phyloP scores from a whole-genome alignment of 2,113 vertebrate genomes.

The Alectura lathami region DNA sequence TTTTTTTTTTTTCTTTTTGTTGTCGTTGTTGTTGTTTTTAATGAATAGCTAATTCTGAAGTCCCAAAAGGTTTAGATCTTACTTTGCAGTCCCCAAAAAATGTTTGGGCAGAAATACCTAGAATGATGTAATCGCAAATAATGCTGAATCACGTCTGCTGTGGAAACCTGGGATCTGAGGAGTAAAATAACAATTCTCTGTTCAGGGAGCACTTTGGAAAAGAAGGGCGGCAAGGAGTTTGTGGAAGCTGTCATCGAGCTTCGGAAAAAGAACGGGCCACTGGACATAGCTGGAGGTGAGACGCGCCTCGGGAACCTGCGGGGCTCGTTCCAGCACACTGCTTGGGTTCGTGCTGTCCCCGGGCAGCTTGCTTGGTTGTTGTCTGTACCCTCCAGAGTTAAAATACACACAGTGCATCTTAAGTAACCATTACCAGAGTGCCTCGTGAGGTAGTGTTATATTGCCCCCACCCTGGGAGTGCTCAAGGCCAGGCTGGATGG shows the following conservation, averaged over 20 bases:
- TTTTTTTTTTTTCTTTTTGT: conserved; percentile 22
- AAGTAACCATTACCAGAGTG: background rate
- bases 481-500: no score
- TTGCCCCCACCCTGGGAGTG: no score
- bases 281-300: conserved; percentile 95
- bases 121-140: conserved; percentile 23
- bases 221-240: conserved; percentile 96
- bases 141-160: conserved; percentile 22
- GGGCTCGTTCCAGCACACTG: accelerated
- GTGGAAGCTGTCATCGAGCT: conserved; percentile 90
- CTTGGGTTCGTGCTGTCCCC: background rate
- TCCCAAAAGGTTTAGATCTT: conserved; percentile 78
- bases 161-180: background rate
- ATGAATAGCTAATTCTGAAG: conserved; percentile 61
- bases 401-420: background rate
- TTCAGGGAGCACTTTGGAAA: conserved; percentile 93
- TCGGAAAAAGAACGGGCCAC: conserved; percentile 94
- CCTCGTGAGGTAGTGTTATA: no score
- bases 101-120: conserved; percentile 66
- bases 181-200: conserved; percentile 62
- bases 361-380: accelerated
- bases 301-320: background rate
- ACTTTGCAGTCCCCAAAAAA: conserved; percentile 75
- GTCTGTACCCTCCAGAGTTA: background rate
- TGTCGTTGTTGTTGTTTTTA: conserved; percentile 62